Evolutionary conservation across 92 coral and sea anemone genomes (phyloP).

Genomic region (Meandrina meandrites): DNA sequence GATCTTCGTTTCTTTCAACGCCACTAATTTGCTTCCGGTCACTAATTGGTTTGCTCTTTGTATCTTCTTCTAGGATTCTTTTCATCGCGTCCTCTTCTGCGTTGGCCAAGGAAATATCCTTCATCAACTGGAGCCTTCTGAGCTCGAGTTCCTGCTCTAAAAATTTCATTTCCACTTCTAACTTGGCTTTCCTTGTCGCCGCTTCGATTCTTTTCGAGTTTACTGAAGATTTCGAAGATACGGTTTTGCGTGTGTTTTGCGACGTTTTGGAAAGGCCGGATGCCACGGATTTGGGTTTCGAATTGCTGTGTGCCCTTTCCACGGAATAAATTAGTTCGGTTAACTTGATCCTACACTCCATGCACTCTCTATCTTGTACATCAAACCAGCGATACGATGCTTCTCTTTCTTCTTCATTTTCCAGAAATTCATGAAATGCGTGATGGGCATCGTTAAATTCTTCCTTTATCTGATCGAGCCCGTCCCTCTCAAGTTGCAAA

Average conservation of each 20-base stretch:
- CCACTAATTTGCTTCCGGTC: too few species aligned
- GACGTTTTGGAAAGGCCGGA: not conserved
- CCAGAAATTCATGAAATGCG: not conserved
- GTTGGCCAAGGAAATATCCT: conserved; percentile 50
- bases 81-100: conserved; percentile 50
- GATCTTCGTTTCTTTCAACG: too few species aligned
- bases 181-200: conserved; percentile 49
- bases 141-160: conserved; percentile 47
- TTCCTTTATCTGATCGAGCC: conserved; percentile 3
- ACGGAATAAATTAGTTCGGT: not conserved
- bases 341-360: not conserved
- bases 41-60: too few species aligned
- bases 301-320: not conserved
- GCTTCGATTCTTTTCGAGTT: conserved; percentile 9
- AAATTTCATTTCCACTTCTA: conserved; percentile 53
- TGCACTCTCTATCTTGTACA: not conserved
- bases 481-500: not conserved
- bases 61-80: conserved; percentile 37
- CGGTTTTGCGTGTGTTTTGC: not conserved
- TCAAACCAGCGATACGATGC: conserved; percentile 1
- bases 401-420: not conserved
- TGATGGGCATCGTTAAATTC: not conserved
- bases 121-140: conserved; percentile 44
- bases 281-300: not conserved
- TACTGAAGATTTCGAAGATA: not conserved